These are phyloP conservation scores for Neodontobutis hainanensis DNA, from an alignment of 2,113 vertebrate genomes.

Conservation along the genomic window DNA sequence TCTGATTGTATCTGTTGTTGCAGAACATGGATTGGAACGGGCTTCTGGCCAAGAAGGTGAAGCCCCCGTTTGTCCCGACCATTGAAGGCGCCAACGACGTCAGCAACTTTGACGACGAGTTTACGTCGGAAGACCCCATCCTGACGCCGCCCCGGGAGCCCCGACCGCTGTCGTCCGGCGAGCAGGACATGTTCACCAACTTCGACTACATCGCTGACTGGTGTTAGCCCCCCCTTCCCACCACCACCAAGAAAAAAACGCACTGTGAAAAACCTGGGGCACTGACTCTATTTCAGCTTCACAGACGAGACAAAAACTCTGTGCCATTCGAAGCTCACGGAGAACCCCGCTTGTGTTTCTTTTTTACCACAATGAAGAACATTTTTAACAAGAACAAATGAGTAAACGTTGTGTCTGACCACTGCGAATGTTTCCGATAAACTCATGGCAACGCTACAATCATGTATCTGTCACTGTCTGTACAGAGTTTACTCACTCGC, in stretches of 20 bases:
- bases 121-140: conserved; percentile 96
- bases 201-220: conserved; percentile 98
- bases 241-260: conserved; percentile 54
- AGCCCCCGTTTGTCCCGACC: conserved; percentile 94
- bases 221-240: conserved; percentile 82
- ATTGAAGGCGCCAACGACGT: conserved; percentile 93
- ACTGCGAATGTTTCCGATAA: conserved; percentile 85
- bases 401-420: conserved; percentile 82
- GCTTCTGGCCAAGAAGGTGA: conserved; percentile 93
- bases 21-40: conserved; percentile 93
- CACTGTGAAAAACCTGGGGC: conserved; percentile 80
- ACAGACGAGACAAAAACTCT: conserved; percentile 64
- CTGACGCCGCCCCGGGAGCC: conserved; percentile 96
- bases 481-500: conserved; percentile 70
- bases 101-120: conserved; percentile 99
- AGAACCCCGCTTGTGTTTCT: conserved; percentile 53
- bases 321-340: conserved; percentile 77
- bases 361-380: conserved; percentile 69
- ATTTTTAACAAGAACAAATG: conserved; percentile 40
- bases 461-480: conserved; percentile 60
- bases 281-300: background rate
- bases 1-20: background rate
- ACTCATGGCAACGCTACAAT: conserved; percentile 61
- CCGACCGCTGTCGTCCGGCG: conserved; percentile 87
- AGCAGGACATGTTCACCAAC: conserved; percentile 95